These are phyloP conservation scores for Gonioctena quinquepunctata DNA, from an alignment of 1,140 invertebrate genomes.

Conservation along the genomic window DNA sequence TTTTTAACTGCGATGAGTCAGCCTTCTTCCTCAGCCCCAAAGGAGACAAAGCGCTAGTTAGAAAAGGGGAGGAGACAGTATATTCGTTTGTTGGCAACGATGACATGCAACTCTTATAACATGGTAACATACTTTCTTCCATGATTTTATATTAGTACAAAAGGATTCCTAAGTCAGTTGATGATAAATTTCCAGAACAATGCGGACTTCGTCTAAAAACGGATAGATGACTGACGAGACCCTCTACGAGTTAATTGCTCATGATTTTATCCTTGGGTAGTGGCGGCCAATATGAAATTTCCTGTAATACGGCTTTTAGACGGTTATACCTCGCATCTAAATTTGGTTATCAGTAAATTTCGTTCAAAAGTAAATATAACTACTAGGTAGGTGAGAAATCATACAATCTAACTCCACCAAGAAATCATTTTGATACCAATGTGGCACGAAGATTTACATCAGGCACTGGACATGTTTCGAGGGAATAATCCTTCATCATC, in stretches of 20 bases:
- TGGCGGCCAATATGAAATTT: conserved; percentile 32
- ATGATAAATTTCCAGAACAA: conserved; percentile 29
- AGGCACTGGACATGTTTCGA: too few species aligned
- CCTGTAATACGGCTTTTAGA: conserved; percentile 55
- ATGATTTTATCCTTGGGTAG: conserved; percentile 16
- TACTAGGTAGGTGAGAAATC: too few species aligned
- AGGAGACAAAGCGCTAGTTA: background rate
- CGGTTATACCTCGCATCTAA: conserved; percentile 51
- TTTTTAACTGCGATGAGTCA: background rate
- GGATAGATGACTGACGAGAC: conserved; percentile 56
- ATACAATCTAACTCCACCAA: too few species aligned
- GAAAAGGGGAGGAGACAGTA: conserved; percentile 7
- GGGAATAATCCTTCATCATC: too few species aligned
- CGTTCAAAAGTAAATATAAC: too few species aligned
- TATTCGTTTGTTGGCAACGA: background rate
- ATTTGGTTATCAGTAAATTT: too few species aligned
- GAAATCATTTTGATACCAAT: too few species aligned
- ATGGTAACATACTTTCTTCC: conserved; percentile 33
- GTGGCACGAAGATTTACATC: too few species aligned
- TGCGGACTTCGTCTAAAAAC: conserved; percentile 52
- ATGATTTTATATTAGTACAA: conserved; percentile 54
- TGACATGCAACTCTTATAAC: conserved; percentile 18
- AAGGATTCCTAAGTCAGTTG: conserved; percentile 38
- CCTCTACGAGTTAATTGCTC: conserved; percentile 53
- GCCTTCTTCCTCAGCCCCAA: background rate